Percentiles rank a stretch among this genome's conserved stretches.
These are phyloP conservation scores for Echeneis naucrates DNA, from an alignment of 2,797 vertebrate genomes.

Conservation along the genomic window DNA sequence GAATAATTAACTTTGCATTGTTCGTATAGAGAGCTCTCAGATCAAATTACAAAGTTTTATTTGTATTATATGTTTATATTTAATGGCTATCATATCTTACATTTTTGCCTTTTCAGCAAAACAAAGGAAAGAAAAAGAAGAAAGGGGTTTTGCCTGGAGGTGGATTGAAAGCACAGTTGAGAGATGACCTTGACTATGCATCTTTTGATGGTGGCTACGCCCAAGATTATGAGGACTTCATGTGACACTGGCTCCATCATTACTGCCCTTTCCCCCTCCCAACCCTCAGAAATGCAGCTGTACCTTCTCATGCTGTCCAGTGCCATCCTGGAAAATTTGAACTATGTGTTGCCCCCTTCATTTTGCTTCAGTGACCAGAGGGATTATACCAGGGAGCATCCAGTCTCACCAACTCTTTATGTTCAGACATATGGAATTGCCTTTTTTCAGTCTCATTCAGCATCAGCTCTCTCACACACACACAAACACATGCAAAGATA, in stretches of 20 bases:
- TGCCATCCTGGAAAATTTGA: slow-evolving; percentile 91
- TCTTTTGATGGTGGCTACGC: slow-evolving; percentile 92
- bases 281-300: slow-evolving; percentile 90
- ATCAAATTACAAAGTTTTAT: background rate
- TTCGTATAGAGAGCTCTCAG: background rate
- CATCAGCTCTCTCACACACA: slow-evolving; percentile 69
- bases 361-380: slow-evolving; percentile 84
- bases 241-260: slow-evolving; percentile 89
- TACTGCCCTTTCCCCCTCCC: slow-evolving; percentile 80
- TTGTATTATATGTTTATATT: background rate
- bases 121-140: slow-evolving; percentile 99
- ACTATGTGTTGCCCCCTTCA: slow-evolving; percentile 89
- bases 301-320: slow-evolving; percentile 94
- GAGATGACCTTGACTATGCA: slow-evolving; percentile 94
- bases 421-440: slow-evolving; percentile 79
- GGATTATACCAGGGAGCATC: slow-evolving; percentile 81
- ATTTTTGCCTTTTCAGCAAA: slow-evolving; percentile 85
- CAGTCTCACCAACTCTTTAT: slow-evolving; percentile 70
- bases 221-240: slow-evolving; percentile 98
- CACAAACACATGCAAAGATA: slow-evolving; percentile 53
- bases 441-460: slow-evolving; percentile 82
- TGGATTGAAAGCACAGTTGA: slow-evolving; percentile 95
- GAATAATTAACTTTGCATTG: background rate
- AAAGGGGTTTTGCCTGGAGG: slow-evolving; percentile 93
- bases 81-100: background rate